Evolutionary conservation across 2,888 invertebrate species (phyloP).

Genomic region (Trissolcus japonicus): DNA sequence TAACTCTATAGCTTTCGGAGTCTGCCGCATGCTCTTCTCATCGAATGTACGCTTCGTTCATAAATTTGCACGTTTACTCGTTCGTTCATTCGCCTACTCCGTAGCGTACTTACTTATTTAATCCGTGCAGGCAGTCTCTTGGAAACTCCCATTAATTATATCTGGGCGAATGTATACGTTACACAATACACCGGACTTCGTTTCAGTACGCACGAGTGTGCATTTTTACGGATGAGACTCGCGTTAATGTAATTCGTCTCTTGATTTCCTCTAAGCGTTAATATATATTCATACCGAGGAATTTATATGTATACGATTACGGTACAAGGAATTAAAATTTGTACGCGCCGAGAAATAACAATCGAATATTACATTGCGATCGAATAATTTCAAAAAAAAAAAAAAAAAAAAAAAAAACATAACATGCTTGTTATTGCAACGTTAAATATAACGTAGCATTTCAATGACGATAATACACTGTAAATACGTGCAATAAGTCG

Average conservation of each 20-base stretch:
- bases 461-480: no score
- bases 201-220: constrained; percentile 55
- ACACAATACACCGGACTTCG: constrained; percentile 53
- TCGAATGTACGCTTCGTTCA: constrained; percentile 53
- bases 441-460: no score
- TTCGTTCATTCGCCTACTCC: constrained; percentile 50
- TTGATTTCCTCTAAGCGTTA: constrained; percentile 51
- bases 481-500: no score
- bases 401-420: no score
- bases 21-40: constrained; percentile 54
- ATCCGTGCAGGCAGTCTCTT: constrained; percentile 55
- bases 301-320: constrained; percentile 23
- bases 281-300: constrained; percentile 41
- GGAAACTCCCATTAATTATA: constrained; percentile 56
- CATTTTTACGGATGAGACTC: constrained; percentile 52
- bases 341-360: constrained; percentile 11
- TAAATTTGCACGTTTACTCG: constrained; percentile 55
- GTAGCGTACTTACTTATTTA: constrained; percentile 51
- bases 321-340: constrained; percentile 18
- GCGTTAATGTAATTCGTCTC: constrained; percentile 55
- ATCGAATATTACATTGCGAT: background rate
- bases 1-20: constrained; percentile 54
- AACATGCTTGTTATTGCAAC: no score
- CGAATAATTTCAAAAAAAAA: no score
- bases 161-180: constrained; percentile 47